Base-by-base conservation (phyloP, 2,888 invertebrate species). In the Zaprionus lineosus region DNA sequence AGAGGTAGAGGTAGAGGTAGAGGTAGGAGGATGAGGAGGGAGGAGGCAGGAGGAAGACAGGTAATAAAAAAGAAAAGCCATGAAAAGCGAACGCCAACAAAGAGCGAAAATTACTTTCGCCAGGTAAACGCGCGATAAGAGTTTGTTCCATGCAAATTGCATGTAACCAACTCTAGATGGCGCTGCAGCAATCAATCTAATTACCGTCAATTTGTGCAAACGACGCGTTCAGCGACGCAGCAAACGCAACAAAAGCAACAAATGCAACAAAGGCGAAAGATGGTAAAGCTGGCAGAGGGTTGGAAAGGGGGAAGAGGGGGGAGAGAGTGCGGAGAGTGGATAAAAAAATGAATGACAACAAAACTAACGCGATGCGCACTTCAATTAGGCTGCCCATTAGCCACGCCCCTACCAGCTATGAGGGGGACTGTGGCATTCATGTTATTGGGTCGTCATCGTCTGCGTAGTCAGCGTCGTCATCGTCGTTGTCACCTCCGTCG, bases 31-130 rank as follows among this genome's bases (percentile, higher is more conserved):
- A n/a, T n/a, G n/a, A n/a, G n/a, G n/a, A n/a, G n/a, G n/a, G n/a
- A n/a, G n/a, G n/a, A n/a, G n/a, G n/a, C n/a, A n/a, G n/a, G n/a
- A n/a, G n/a, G n/a, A n/a, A n/a, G n/a, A n/a, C n/a, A n/a, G n/a
- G n/a, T n/a, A n/a, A n/a, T n/a, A n/a, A 16, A 46, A 24, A 60
- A 9, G 34, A 40, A 47, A 63, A 39, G 21, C 28, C 40, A 44
- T 55, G 39, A 39, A 59, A 70, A 51, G 51, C 34, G 26, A 66
- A 41, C 74, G 62, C 55, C 75, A 63, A 74, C 63, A 71, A 52
- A 43, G 40, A 65, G 41, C 51, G 53, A 65, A 84, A 86, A 77
- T 67, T 55, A 86, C 79, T 81, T 81, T 81, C 79, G 83, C 85
- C 59, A 61, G 77, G 58, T 81, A 37, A 3, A 5, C 3, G 3